Percentiles rank a stretch among this genome's conserved stretches.
Conservation (phyloP, 2,797 vertebrate species). For the Urosaurus nigricauda region DNA sequence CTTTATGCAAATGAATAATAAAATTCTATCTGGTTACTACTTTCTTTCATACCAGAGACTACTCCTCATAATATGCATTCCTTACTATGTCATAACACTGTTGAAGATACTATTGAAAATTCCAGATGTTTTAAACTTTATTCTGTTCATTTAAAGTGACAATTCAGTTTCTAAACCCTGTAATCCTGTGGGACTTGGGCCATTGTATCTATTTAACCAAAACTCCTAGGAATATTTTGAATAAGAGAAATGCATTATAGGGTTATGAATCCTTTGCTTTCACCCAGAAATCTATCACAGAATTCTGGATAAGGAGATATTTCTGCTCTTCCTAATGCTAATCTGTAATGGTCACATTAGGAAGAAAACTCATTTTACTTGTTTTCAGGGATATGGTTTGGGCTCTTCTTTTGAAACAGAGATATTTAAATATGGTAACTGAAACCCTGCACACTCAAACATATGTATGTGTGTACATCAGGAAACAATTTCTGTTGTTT, state of each 20-base stretch:
- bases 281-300: constrained; percentile 47
- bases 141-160: background rate
- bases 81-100: background rate
- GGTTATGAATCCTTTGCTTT: constrained; percentile 42
- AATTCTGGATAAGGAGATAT: constrained; percentile 31
- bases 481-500: no score
- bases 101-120: background rate
- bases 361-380: background rate
- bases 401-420: background rate
- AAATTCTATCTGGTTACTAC: constrained; percentile 7
- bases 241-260: background rate
- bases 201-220: constrained; percentile 51
- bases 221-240: constrained; percentile 32
- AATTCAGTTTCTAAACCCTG: constrained; percentile 19
- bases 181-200: constrained; percentile 46
- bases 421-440: constrained; percentile 3
- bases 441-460: no score
- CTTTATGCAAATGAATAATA: constrained; percentile 7
- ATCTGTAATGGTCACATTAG: background rate
- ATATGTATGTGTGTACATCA: no score
- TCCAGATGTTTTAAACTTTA: constrained; percentile 21
- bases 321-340: background rate
- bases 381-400: constrained; percentile 39
- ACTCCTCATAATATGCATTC: background rate
- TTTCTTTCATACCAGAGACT: constrained; percentile 5